Conservation (phyloP, 1,140 invertebrate species). For the Colletes gigas region DNA sequence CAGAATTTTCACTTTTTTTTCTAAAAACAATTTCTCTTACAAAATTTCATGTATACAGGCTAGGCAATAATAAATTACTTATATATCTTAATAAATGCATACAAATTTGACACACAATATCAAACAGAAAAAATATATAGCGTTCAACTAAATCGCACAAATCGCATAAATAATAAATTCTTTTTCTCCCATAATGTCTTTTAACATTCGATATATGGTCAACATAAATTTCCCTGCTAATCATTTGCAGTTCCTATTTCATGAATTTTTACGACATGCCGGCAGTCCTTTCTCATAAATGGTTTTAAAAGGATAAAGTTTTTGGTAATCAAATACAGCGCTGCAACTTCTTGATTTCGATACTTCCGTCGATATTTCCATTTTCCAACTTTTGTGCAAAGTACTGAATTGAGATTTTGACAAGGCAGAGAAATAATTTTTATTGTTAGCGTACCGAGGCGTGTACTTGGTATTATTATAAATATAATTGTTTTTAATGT, state of each 20-base stretch:
- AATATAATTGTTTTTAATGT: constrained; percentile 51
- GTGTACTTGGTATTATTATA: constrained; percentile 42
- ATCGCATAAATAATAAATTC: not conserved
- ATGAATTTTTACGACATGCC: constrained; percentile 54
- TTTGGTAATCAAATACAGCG: constrained; percentile 45
- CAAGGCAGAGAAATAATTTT: constrained; percentile 52
- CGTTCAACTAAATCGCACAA: constrained; percentile 7
- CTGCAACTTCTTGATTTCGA: constrained; percentile 60
- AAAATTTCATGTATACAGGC: constrained; percentile 44
- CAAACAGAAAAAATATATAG: constrained; percentile 34
- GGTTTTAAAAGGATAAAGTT: constrained; percentile 44
- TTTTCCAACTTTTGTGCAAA: constrained; percentile 56
- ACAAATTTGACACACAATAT: constrained; percentile 50
- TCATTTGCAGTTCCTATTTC: constrained; percentile 46
- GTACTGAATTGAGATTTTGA: constrained; percentile 57
- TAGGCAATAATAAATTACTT: constrained; percentile 44
- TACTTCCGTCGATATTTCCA: constrained; percentile 36
- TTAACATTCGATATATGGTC: constrained; percentile 22
- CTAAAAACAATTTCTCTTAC: constrained; percentile 47
- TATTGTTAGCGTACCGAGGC: constrained; percentile 40
- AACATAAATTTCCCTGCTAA: constrained; percentile 54
- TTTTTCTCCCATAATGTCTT: constrained; percentile 8
- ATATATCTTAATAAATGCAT: constrained; percentile 48
- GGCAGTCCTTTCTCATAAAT: constrained; percentile 29
- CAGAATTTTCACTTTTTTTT: constrained; percentile 35